Evolutionary conservation across 2,888 invertebrate genomes (phyloP).

Genomic region (Brachyptera risi): DNA sequence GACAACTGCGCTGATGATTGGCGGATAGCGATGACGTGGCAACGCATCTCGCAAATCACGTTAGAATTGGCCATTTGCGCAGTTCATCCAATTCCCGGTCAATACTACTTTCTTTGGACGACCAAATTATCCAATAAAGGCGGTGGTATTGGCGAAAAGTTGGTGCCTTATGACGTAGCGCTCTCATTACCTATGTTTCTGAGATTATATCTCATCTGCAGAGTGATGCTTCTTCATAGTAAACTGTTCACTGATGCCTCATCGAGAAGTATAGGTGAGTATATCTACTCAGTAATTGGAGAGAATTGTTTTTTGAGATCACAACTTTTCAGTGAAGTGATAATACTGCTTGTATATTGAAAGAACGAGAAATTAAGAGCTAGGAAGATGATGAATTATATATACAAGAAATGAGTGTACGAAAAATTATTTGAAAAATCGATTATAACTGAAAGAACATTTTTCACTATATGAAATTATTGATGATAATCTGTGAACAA

Average conservation of each 20-base stretch:
- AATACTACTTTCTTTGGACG: constrained; percentile 94
- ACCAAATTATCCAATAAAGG: constrained; percentile 90
- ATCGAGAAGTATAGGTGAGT: constrained; percentile 63
- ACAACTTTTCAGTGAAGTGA: too few relatives aligned
- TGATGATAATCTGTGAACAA: too few relatives aligned
- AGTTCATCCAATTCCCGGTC: constrained; percentile 96
- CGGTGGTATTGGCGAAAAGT: constrained; percentile 55
- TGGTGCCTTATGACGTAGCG: constrained; percentile 93
- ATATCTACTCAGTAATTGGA: too few relatives aligned
- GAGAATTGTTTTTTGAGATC: too few relatives aligned
- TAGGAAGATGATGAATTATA: too few relatives aligned
- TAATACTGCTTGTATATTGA: too few relatives aligned
- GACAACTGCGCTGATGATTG: constrained; percentile 99
- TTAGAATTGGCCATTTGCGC: constrained; percentile 94
- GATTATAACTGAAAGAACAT: too few relatives aligned
- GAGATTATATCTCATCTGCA: constrained; percentile 97
- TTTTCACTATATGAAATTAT: too few relatives aligned
- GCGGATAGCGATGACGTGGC: constrained; percentile 99
- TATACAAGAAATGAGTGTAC: too few relatives aligned
- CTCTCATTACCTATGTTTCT: constrained; percentile 99
- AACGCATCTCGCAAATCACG: constrained; percentile 87
- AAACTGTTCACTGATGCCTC: constrained; percentile 99
- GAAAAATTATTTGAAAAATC: too few relatives aligned
- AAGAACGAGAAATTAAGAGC: too few relatives aligned
- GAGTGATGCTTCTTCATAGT: constrained; percentile 98